Evolutionary conservation across 2,888 invertebrate species (phyloP).

Genomic region (Lycia hirtaria): DNA sequence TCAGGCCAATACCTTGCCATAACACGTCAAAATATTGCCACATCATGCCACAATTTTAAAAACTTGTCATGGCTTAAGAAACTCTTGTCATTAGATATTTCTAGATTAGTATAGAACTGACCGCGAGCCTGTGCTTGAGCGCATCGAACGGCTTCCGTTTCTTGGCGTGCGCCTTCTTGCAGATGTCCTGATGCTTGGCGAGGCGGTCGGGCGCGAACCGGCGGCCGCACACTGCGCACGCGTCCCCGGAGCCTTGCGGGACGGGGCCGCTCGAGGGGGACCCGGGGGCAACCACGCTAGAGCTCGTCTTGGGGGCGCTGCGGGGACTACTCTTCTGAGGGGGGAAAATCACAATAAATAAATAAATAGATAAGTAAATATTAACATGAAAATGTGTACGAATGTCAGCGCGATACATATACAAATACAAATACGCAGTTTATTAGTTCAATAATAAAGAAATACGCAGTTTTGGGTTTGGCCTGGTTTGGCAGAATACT

Average conservation of each 20-base stretch:
- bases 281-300: conserved; percentile 23
- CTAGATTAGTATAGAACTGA: conserved; percentile 49
- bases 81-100: no score
- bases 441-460: no score
- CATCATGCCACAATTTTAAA: no score
- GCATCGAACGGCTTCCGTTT: conserved; percentile 97
- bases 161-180: conserved; percentile 90
- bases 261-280: conserved; percentile 27
- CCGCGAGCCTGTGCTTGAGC: conserved; percentile 92
- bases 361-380: no score
- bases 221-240: conserved; percentile 92
- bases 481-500: no score
- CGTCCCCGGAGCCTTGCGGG: conserved; percentile 47
- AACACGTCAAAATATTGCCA: not conserved
- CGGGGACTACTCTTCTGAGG: conserved; percentile 29
- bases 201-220: conserved; percentile 93
- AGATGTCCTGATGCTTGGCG: conserved; percentile 93
- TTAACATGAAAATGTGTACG: no score
- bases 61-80: no score
- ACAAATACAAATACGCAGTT: no score
- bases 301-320: conserved; percentile 24
- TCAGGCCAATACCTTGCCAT: not conserved
- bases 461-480: no score
- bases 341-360: no score
- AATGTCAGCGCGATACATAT: no score